Conservation (phyloP, 2,797 vertebrate genomes). For the Notolepis coatsorum region DNA sequence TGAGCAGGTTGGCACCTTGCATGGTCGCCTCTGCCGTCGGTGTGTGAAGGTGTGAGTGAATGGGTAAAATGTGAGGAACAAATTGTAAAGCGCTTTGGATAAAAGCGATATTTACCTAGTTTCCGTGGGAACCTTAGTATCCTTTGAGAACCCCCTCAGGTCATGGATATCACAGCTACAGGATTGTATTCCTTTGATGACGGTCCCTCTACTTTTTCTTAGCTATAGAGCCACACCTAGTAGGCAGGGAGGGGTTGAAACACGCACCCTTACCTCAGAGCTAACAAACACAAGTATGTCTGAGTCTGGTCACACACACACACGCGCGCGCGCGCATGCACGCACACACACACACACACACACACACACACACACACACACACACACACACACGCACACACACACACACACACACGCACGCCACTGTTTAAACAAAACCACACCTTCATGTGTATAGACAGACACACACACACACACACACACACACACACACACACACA, state of each 20-base stretch:
- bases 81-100: no score
- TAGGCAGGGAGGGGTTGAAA: not conserved
- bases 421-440: no score
- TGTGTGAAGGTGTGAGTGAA: no score
- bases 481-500: not conserved
- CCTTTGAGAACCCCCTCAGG: no score
- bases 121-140: no score
- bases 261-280: not conserved
- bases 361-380: not conserved
- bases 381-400: not conserved
- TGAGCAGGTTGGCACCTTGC: no score
- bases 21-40: no score
- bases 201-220: no score
- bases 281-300: not conserved
- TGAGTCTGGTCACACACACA: not conserved
- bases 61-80: no score
- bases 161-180: not conserved
- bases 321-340: not conserved
- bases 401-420: not conserved
- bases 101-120: no score
- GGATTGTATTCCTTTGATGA: not conserved
- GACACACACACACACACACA: not conserved
- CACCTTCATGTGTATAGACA: not conserved
- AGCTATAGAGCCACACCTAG: not conserved
- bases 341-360: not conserved